Base-by-base conservation (phyloP, 2,113 vertebrate genomes). In the Tupaia chinensis region DNA sequence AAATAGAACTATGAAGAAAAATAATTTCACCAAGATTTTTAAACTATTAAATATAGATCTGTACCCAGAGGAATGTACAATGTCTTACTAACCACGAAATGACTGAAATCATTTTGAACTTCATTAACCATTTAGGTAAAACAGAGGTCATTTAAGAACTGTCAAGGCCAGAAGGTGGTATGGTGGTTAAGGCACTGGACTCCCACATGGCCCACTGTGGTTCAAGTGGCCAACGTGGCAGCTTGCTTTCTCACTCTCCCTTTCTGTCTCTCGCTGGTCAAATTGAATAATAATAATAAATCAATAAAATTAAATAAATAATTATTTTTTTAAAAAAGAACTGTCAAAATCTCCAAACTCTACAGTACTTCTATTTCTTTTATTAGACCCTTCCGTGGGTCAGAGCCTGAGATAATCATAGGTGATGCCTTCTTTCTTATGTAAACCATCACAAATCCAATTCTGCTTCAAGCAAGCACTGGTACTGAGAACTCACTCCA, bases 401-500 rank as follows among this genome's bases (percentile, higher is more conserved):
- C 65, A 72, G 73, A n/a, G 15, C 56, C 27, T 74, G 27, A 83
- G 27, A 96, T 63, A 72, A 76, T 79, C 69, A 70, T 0, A 82
- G n/a, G n/a, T 44, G 29, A 79, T 53, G 58, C 10, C 56, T 85
- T 68, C 34, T 12, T 69, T 56, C 14, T 74, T 27, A 82, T 3
- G 23, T 61, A 89, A 97, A 97, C 27, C 63, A 82, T 79, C 73
- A 73, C 7, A 95, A 96, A 60, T 91, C 80, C 54, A 82, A 23
- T 22, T 88, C 8, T 0, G 76, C 79, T 85, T 97, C 77, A 76
- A 34, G 65, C 77, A 76, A 34, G 65, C 0, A 66, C 32, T 91
- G 60, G 63, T 92, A 96, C 27, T 54, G 27, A 95, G 96, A 89
- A 86, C 68, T 94, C 93, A 66, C 11, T 97, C 93, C 16, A 27